Conservation (phyloP, 2,113 vertebrate genomes). For the Leucopsar rothschildi region DNA sequence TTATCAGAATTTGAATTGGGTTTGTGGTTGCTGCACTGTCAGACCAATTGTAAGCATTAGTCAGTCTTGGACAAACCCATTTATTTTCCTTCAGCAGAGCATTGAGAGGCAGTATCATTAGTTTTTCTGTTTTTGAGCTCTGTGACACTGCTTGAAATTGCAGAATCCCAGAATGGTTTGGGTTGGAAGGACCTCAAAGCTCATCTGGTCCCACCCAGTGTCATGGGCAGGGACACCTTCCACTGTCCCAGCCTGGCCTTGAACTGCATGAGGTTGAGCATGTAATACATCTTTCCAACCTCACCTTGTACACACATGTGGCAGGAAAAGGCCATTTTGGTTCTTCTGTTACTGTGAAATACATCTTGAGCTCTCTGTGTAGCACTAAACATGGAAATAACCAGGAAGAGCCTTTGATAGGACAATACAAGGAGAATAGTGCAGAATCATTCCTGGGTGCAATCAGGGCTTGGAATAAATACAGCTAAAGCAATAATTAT, state of each 20-base stretch:
- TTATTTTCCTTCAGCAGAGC: neutral
- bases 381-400: neutral
- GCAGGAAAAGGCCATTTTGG: neutral
- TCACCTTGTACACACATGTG: neutral
- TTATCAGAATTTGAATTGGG: neutral
- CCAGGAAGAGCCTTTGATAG: neutral
- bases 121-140: neutral
- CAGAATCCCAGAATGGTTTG: neutral
- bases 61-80: neutral
- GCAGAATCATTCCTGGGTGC: neutral
- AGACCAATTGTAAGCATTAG: neutral
- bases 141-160: neutral
- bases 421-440: neutral
- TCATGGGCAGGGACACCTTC: neutral
- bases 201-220: neutral
- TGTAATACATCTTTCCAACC: neutral
- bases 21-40: neutral
- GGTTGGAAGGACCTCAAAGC: neutral
- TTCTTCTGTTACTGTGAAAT: neutral
- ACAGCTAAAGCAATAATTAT: neutral
- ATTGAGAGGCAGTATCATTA: neutral
- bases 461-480: neutral
- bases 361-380: neutral
- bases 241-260: neutral
- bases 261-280: neutral